These are phyloP conservation scores for Talpa occidentalis DNA, from an alignment of 2,113 vertebrate species.

Conservation along the genomic window DNA sequence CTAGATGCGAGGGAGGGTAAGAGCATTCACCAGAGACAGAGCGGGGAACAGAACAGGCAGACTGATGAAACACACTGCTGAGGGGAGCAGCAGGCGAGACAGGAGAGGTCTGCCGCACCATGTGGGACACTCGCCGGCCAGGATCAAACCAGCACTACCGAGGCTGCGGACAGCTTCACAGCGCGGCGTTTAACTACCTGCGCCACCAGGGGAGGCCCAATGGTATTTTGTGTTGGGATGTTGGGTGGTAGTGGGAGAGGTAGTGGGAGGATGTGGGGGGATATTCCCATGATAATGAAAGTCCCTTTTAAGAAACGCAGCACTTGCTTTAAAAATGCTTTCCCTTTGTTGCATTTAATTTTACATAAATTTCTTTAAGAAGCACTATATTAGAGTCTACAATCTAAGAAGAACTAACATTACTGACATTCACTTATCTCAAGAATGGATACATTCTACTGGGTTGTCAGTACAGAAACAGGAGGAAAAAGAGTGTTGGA, in stretches of 20 bases:
- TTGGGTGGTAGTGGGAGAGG: background rate
- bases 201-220: no score
- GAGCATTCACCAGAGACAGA: no score
- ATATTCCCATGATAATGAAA: background rate
- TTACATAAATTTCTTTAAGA: background rate
- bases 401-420: background rate
- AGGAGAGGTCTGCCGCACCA: no score
- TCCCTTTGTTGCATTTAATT: background rate
- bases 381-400: background rate
- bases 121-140: no score
- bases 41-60: no score
- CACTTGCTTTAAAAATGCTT: constrained; percentile 26
- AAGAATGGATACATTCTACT: background rate
- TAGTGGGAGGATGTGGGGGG: background rate
- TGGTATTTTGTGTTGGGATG: background rate
- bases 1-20: no score
- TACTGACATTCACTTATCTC: background rate
- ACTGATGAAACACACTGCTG: no score
- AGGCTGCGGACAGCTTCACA: no score
- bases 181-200: no score
- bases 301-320: background rate
- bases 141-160: no score
- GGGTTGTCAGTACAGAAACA: background rate
- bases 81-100: no score
- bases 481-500: background rate